Evolutionary conservation across 2,113 vertebrate species (phyloP).

Genomic region (Sciurus niger): DNA sequence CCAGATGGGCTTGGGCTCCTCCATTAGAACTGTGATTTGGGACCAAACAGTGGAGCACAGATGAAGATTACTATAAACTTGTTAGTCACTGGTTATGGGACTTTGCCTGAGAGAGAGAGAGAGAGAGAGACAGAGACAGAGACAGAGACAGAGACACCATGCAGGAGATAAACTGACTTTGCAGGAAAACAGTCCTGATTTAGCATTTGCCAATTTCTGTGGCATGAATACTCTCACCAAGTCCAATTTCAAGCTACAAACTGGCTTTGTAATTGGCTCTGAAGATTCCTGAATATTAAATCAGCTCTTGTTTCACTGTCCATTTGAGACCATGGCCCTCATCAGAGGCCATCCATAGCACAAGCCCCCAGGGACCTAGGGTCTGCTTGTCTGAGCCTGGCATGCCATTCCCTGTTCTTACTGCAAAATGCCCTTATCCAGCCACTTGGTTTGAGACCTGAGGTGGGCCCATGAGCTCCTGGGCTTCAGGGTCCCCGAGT

Average conservation of each 20-base stretch:
- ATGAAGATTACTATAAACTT: not conserved
- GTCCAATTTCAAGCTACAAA: not conserved
- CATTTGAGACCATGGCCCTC: not conserved
- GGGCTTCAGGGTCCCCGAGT: not conserved
- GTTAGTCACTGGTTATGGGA: not conserved
- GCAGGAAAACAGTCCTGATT: not conserved
- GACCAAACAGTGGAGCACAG: not conserved
- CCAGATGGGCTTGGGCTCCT: not conserved
- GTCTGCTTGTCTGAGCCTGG: not conserved
- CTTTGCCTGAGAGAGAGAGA: not conserved
- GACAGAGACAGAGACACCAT: not conserved
- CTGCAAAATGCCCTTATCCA: not conserved
- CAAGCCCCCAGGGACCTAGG: not conserved
- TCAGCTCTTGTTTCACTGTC: not conserved
- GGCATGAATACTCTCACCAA: not conserved
- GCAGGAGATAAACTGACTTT: not conserved
- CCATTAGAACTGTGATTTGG: not conserved
- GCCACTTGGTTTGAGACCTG: not conserved
- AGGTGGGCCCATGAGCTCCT: not conserved
- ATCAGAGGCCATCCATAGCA: not conserved
- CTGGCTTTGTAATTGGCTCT: slow-evolving; percentile 6
- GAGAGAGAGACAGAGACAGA: not conserved
- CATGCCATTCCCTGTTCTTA: no score
- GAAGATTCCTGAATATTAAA: slow-evolving; percentile 28
- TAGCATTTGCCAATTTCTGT: slow-evolving; percentile 42